Percentiles rank a stretch among this genome's conserved stretches.
These are phyloP conservation scores for Apotomis capreana DNA, from an alignment of 2,888 invertebrate species.

Conservation along the genomic window DNA sequence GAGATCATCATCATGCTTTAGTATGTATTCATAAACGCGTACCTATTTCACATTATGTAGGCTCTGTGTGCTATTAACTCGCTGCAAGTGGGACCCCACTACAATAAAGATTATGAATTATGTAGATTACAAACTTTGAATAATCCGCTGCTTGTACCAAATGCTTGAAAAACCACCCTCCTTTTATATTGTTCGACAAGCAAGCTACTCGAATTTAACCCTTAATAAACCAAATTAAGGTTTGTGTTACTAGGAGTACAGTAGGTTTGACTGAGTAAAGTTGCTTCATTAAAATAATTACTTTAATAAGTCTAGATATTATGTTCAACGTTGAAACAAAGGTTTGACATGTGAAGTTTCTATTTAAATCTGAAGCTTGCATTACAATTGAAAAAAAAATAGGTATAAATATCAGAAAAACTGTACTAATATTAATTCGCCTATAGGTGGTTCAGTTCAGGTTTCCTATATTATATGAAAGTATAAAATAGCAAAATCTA, in stretches of 20 bases:
- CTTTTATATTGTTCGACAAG: conserved; percentile 63
- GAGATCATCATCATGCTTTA: no score
- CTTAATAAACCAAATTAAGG: not conserved
- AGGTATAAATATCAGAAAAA: no score
- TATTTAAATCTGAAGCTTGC: not conserved
- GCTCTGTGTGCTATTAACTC: conserved; percentile 39
- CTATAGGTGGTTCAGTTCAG: no score
- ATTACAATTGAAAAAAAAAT: no score
- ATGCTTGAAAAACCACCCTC: conserved; percentile 68
- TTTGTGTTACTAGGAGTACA: not conserved
- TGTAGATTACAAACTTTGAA: conserved; percentile 79
- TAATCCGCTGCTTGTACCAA: conserved; percentile 55
- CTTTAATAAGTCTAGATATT: conserved; percentile 49
- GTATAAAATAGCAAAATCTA: no score
- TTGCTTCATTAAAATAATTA: conserved; percentile 69
- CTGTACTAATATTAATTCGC: no score
- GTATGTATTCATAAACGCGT: no score
- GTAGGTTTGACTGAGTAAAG: not conserved
- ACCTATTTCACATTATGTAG: no score
- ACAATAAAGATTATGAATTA: conserved; percentile 73
- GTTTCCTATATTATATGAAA: no score
- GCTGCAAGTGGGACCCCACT: conserved; percentile 54
- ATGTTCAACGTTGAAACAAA: conserved; percentile 19
- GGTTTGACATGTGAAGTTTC: conserved; percentile 20
- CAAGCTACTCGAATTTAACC: not conserved